phyloP scores from a whole-genome alignment of 2,113 vertebrate species.

The Camelus bactrianus region DNA sequence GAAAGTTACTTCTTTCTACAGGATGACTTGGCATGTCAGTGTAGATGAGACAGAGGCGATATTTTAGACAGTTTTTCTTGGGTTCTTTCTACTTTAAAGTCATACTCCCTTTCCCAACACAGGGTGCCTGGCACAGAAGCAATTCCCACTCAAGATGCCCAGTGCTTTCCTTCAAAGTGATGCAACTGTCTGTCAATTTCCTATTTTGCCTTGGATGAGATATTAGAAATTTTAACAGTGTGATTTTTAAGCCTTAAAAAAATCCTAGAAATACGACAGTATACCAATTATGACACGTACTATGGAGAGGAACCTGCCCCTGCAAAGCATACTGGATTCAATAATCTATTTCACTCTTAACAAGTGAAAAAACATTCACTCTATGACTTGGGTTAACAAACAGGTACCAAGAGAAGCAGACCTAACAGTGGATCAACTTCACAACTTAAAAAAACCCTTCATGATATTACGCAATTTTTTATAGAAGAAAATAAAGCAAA shows the following conservation, averaged over 20 bases:
- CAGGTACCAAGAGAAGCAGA: not conserved
- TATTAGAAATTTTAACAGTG: not conserved
- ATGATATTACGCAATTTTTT: not conserved
- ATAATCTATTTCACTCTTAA: not conserved
- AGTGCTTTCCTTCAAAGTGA: not conserved
- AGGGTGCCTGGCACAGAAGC: not conserved
- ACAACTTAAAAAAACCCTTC: not conserved
- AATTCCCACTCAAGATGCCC: not conserved
- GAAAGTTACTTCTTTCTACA: not conserved
- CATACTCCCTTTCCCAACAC: not conserved
- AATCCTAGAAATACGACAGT: not conserved
- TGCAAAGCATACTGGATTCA: not conserved
- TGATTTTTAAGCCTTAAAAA: not conserved
- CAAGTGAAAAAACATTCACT: not conserved
- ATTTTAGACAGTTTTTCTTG: not conserved
- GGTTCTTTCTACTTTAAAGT: not conserved
- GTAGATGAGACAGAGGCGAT: not conserved
- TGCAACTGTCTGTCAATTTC: not conserved
- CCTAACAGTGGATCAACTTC: not conserved
- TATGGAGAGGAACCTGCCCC: not conserved
- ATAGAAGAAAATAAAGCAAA: not conserved
- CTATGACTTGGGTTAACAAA: not conserved
- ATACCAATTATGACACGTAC: not conserved
- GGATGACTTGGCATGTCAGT: accelerated
- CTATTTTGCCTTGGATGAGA: not conserved